Conservation (phyloP, 2,797 vertebrate species). For the Capromys pilorides region DNA sequence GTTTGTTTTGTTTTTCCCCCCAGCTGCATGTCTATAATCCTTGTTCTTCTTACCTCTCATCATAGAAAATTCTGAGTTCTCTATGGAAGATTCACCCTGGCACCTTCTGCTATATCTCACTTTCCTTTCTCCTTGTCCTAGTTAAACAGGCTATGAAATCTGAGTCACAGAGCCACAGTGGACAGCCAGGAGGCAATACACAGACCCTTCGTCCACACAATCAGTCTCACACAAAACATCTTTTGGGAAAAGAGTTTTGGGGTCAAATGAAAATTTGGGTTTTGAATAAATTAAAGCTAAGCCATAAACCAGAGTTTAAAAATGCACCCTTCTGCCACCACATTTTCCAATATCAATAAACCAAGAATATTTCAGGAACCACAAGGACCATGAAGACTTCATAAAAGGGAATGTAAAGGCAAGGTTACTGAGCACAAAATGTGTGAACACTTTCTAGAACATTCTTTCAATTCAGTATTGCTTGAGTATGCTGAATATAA, state of each 20-base stretch:
- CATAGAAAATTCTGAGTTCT: not conserved
- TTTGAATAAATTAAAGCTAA: constrained; percentile 44
- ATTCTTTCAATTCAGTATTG: not conserved
- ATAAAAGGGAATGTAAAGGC: constrained; percentile 17
- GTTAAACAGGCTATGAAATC: not conserved
- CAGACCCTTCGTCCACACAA: not conserved
- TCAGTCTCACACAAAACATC: not conserved
- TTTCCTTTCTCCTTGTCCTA: not conserved
- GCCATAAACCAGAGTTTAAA: not conserved
- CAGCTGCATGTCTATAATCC: constrained; percentile 17
- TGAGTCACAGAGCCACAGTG: not conserved
- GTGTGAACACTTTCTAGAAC: constrained; percentile 21
- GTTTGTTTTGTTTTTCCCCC: not conserved
- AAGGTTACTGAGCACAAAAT: not conserved
- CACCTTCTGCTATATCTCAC: not conserved
- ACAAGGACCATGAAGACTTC: not conserved
- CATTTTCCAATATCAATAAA: not conserved
- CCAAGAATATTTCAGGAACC: not conserved
- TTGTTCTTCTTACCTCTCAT: not conserved
- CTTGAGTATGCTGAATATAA: not conserved
- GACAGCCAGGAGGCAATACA: not conserved
- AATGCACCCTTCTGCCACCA: not conserved
- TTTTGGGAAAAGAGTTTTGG: not conserved
- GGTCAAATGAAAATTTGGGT: not conserved
- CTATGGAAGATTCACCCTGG: not conserved